phyloP scores from a whole-genome alignment of 2,888 invertebrate species.

The Conchocele bisecta region DNA sequence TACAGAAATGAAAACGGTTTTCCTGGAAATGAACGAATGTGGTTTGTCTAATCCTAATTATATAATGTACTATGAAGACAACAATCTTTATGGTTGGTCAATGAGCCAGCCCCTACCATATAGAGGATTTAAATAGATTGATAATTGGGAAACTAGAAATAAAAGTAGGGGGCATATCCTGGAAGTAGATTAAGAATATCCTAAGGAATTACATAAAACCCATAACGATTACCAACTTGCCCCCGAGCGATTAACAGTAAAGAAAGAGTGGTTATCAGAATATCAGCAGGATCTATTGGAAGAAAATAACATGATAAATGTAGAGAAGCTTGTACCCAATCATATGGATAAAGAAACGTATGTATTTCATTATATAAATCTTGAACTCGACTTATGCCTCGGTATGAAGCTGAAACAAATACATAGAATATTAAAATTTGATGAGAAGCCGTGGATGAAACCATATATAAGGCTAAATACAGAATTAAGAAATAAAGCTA shows the following conservation, averaged over 20 bases:
- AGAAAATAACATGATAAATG: conserved; percentile 24
- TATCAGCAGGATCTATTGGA: conserved; percentile 57
- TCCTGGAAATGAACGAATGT: conserved; percentile 50
- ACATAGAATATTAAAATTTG: conserved; percentile 75
- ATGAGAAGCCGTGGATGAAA: too few species aligned
- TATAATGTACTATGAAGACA: conserved; percentile 22
- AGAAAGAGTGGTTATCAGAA: conserved; percentile 23
- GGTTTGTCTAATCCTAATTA: neutral
- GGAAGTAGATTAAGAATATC: conserved; percentile 27
- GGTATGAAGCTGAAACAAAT: conserved; percentile 69
- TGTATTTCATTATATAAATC: conserved; percentile 77
- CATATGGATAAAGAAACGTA: conserved; percentile 65
- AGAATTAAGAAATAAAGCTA: too few species aligned
- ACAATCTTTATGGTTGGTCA: too few species aligned
- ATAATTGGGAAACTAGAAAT: conserved; percentile 46
- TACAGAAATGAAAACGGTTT: conserved; percentile 73
- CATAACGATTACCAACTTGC: conserved; percentile 32
- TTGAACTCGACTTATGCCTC: conserved; percentile 70
- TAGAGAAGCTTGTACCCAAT: conserved; percentile 54
- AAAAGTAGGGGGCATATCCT: conserved; percentile 23
- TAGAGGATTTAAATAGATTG: conserved; percentile 72
- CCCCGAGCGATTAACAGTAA: conserved; percentile 64
- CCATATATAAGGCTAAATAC: too few species aligned
- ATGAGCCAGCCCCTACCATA: conserved; percentile 64
- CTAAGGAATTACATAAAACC: conserved; percentile 5